Base-by-base conservation (phyloP, 2,113 vertebrate genomes). In the Callaeas wilsoni region DNA sequence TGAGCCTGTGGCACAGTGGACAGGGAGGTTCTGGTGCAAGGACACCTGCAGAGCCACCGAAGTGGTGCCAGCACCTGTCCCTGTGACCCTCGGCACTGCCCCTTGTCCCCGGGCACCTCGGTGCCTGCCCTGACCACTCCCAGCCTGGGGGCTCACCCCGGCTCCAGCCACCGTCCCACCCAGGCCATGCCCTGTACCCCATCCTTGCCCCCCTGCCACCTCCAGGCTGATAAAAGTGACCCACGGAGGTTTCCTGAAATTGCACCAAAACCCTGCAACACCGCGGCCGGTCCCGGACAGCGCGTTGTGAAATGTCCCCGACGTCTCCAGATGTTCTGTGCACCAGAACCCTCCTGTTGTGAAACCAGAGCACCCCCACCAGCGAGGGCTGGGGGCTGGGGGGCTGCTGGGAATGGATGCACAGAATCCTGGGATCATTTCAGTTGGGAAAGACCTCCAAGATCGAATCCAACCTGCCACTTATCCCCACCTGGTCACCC, bases 21-120 rank as follows among this genome's bases (percentile, higher is more conserved):
- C 53, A 33, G 16, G 53, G 42, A 33, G 10, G 20, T 2, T 29
- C 7, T 7, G 2, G 3, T 13, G 9, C 27, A 5, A 18, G 21
- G 17, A 15, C 11, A 65, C 15, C 39, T 33, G 47, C 19, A 46
- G 67, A 56, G 39, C 77, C 37, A 44, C 52, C 15, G 16, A 6
- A 46, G 18, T 0, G 23, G 49, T 50, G 35, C 44, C 46, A 64
- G 6, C 11, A 0, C 13, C 1, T 0, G 5, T 33, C 65, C 44
- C 53, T 5, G n/a, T 16, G 37, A 17, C 56, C 65, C 56, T 9
- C 35, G 46, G 33, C 4, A 0, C 18, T 6, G 18, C 5, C 35
- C 32, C 10, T 23, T 16, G 8, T 60, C 39, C 22, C 20, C 3
- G 22, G 19, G 10, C 60, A 37, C 35, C 18, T 39, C 4, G 4